Conservation (phyloP, 2,797 vertebrate genomes). For the Passerculus sandwichensis region DNA sequence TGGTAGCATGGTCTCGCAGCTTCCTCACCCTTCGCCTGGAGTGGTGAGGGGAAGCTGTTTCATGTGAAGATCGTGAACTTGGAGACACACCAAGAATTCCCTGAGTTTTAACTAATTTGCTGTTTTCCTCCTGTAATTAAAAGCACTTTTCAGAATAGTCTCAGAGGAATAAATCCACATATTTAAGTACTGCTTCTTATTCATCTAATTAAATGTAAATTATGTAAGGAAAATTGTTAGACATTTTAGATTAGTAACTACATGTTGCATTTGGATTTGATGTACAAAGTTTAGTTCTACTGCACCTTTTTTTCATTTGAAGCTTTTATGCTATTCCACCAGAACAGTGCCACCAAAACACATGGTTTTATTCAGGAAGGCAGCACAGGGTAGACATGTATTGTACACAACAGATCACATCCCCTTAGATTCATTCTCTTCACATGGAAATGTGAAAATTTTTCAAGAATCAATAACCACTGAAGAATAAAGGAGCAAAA, state of each 20-base stretch:
- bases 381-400: not conserved
- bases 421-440: not conserved
- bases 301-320: not conserved
- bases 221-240: not conserved
- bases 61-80: slow-evolving; percentile 85
- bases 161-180: not conserved
- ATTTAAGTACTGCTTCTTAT: not conserved
- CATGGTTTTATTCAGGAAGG: not conserved
- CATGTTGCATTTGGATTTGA: not conserved
- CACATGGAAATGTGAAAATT: not conserved
- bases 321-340: not conserved
- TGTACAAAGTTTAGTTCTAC: not conserved
- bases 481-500: not conserved
- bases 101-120: slow-evolving; percentile 94
- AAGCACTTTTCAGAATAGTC: slow-evolving; percentile 37
- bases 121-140: slow-evolving; percentile 87
- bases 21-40: slow-evolving; percentile 84
- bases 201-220: not conserved
- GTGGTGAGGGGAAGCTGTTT: slow-evolving; percentile 82
- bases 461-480: not conserved
- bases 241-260: not conserved
- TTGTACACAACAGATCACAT: not conserved
- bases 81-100: slow-evolving; percentile 86
- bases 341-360: not conserved
- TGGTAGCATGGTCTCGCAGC: slow-evolving; percentile 86